Evolutionary conservation across 2,888 invertebrate species (phyloP).

Genomic region (Thera britannica): DNA sequence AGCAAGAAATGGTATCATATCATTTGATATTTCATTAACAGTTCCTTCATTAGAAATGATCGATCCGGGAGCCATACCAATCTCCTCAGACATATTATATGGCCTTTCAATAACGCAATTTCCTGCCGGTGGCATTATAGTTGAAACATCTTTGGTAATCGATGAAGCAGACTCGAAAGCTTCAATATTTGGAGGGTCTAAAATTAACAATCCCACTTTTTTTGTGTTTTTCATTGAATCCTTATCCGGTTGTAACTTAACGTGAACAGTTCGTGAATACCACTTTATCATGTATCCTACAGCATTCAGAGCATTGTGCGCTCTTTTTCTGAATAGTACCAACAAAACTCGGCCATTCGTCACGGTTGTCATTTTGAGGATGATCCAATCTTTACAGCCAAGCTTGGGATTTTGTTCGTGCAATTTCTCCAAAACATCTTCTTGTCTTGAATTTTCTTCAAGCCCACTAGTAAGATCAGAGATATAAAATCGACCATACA

Average conservation of each 20-base stretch:
- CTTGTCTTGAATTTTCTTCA: not conserved
- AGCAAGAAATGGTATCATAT: too few relatives aligned
- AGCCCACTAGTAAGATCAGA: not conserved
- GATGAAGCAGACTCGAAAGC: not conserved
- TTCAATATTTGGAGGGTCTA: not conserved
- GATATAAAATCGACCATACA: not conserved
- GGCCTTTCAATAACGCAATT: not conserved
- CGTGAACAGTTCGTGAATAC: slow-evolving; percentile 9
- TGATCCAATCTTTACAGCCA: slow-evolving; percentile 20
- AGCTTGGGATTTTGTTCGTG: slow-evolving; percentile 15
- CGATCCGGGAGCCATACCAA: not conserved
- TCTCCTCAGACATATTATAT: not conserved
- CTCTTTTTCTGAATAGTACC: slow-evolving; percentile 5
- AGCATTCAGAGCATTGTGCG: not conserved
- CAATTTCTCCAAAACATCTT: slow-evolving; percentile 1
- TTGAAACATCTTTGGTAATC: not conserved
- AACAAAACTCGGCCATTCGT: not conserved
- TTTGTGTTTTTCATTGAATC: not conserved
- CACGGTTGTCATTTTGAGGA: not conserved
- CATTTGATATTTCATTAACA: not conserved
- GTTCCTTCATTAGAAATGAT: not conserved
- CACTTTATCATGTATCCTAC: slow-evolving; percentile 11
- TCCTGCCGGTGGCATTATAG: not conserved
- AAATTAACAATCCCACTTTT: not conserved
- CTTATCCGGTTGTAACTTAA: slow-evolving; percentile 2